phyloP scores from a whole-genome alignment of 2,797 vertebrate genomes.

The Avahi laniger region DNA sequence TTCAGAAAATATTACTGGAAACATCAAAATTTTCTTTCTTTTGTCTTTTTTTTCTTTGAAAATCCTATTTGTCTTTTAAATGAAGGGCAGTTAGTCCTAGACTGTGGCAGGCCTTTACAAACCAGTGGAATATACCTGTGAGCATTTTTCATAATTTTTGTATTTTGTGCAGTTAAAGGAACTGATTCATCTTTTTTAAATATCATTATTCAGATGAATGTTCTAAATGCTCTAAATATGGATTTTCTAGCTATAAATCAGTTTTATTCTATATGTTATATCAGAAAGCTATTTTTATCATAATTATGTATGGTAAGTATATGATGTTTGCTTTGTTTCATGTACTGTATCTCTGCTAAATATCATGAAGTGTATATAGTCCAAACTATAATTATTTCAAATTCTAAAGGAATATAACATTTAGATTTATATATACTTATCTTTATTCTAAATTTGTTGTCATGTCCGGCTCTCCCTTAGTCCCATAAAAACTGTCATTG shows the following conservation, averaged over 20 bases:
- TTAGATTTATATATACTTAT: not conserved
- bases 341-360: not conserved
- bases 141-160: slow-evolving; percentile 3
- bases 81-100: not conserved
- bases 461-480: not conserved
- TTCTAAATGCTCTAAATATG: not conserved
- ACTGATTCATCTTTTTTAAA: not conserved
- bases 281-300: not conserved
- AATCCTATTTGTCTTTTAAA: not conserved
- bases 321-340: not conserved
- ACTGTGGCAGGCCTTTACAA: not conserved
- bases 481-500: not conserved
- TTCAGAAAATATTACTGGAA: not conserved
- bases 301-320: not conserved
- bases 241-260: not conserved
- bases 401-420: not conserved
- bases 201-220: not conserved
- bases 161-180: not conserved
- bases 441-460: not conserved
- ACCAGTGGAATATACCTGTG: not conserved
- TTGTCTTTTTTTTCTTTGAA: no score
- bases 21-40: not conserved
- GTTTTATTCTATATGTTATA: not conserved
- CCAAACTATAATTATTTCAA: not conserved
- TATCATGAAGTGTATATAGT: not conserved